These are phyloP conservation scores for Bombus sylvicola DNA, from an alignment of 1,140 invertebrate species.

Conservation along the genomic window DNA sequence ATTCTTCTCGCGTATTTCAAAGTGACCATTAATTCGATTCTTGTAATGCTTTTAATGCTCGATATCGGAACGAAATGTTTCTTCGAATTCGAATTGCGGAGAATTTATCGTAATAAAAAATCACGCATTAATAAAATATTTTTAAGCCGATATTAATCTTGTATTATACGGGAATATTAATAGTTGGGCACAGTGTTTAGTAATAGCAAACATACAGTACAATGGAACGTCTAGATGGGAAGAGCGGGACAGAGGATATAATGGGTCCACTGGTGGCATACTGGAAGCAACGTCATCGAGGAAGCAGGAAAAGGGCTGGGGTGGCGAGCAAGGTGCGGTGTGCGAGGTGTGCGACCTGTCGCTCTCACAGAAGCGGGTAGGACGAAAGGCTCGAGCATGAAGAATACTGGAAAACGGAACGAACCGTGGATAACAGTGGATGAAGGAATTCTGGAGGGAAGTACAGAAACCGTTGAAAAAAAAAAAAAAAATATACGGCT, in stretches of 20 bases:
- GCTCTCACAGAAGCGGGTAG: conserved; percentile 9
- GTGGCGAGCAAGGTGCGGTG: neutral
- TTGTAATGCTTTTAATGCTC: neutral
- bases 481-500: conserved; percentile 60
- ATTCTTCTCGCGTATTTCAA: neutral
- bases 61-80: too few species aligned
- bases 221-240: neutral
- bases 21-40: neutral
- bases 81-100: neutral
- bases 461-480: conserved; percentile 40
- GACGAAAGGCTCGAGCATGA: conserved; percentile 44
- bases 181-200: neutral
- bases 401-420: conserved; percentile 48
- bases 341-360: conserved; percentile 20
- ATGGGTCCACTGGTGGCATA: conserved; percentile 4
- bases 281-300: neutral
- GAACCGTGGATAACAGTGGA: conserved; percentile 44
- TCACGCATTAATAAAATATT: neutral
- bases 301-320: conserved; percentile 23
- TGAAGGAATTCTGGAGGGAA: conserved; percentile 55
- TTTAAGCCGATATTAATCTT: neutral
- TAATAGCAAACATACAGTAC: neutral
- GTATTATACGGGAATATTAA: neutral
- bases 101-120: neutral
- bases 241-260: neutral